A percentile compares a stretch with the other conserved stretches of the same genome.
These are phyloP conservation scores for Acrocephalus arundinaceus DNA, from an alignment of 2,113 vertebrate genomes.

Conservation along the genomic window DNA sequence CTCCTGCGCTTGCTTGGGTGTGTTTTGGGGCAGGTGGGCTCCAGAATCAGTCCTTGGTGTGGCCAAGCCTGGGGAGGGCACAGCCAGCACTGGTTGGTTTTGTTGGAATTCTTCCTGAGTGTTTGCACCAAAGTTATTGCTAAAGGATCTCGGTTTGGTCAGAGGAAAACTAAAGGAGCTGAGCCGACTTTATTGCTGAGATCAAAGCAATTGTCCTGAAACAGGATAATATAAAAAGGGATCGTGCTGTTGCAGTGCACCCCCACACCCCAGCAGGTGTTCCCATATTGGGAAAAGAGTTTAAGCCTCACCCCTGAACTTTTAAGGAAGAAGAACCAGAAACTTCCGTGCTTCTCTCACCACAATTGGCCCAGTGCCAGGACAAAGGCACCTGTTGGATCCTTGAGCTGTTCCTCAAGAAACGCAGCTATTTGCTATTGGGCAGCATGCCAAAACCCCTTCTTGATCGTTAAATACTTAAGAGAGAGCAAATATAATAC, in stretches of 20 bases:
- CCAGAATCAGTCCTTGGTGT: neutral
- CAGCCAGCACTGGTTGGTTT: fast-evolving
- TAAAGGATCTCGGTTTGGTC: neutral
- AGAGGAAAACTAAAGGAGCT: neutral
- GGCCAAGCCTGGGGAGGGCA: neutral
- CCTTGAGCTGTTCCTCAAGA: neutral
- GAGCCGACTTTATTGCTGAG: neutral
- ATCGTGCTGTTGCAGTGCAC: neutral
- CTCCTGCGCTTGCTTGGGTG: fast-evolving
- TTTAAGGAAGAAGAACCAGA: neutral
- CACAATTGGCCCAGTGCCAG: neutral
- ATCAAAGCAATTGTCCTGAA: neutral
- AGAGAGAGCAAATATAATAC: neutral
- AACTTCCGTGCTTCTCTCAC: neutral
- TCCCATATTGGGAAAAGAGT: neutral
- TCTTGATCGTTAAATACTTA: neutral
- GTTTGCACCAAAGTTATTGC: fast-evolving
- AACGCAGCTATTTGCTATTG: neutral
- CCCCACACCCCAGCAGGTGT: neutral
- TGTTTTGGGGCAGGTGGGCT: neutral
- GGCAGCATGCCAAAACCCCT: neutral
- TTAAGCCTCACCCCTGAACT: neutral
- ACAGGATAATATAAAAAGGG: neutral
- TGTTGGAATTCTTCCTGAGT: neutral
- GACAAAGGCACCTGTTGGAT: neutral